Evolutionary conservation across 2,113 vertebrate species (phyloP).

Genomic region (Pachypanchax playfairii): DNA sequence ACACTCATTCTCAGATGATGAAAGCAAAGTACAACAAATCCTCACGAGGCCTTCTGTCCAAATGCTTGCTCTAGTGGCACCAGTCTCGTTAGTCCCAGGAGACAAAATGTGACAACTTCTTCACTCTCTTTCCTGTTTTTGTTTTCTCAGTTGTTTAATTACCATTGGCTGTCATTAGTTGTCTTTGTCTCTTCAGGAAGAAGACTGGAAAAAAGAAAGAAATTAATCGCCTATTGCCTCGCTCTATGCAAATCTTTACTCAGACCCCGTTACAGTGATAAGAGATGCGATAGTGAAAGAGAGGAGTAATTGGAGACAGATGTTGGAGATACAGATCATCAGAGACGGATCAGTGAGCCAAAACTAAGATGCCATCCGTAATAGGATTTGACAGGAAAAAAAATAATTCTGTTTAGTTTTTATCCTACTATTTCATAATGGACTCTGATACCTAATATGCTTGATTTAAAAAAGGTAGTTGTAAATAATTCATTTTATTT

Average conservation of each 20-base stretch:
- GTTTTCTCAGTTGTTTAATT: slow-evolving; percentile 78
- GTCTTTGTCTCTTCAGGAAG: slow-evolving; percentile 67
- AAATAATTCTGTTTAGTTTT: slow-evolving; percentile 60
- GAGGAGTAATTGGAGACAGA: slow-evolving; percentile 83
- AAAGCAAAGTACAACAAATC: slow-evolving; percentile 44
- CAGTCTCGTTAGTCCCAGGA: slow-evolving; percentile 48
- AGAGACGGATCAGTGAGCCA: slow-evolving; percentile 79
- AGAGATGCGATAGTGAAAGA: slow-evolving; percentile 71
- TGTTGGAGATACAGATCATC: slow-evolving; percentile 77
- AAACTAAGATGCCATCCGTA: slow-evolving; percentile 78
- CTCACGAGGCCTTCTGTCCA: slow-evolving; percentile 52
- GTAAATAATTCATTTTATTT: slow-evolving; percentile 6
- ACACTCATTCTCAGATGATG: slow-evolving; percentile 34
- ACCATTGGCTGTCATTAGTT: slow-evolving; percentile 78
- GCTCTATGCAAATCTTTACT: slow-evolving; percentile 79
- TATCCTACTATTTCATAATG: slow-evolving; percentile 55
- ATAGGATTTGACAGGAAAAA: slow-evolving; percentile 75
- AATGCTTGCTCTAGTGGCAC: slow-evolving; percentile 57
- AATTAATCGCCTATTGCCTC: slow-evolving; percentile 79
- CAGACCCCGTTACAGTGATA: slow-evolving; percentile 75
- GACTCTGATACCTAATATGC: slow-evolving; percentile 49
- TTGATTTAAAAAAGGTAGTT: slow-evolving; percentile 35
- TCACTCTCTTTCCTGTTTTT: slow-evolving; percentile 65
- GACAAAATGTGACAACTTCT: slow-evolving; percentile 72
- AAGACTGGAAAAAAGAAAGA: slow-evolving; percentile 27